phyloP scores from a whole-genome alignment of 2,113 vertebrate species.

The Anoplopoma fimbria region DNA sequence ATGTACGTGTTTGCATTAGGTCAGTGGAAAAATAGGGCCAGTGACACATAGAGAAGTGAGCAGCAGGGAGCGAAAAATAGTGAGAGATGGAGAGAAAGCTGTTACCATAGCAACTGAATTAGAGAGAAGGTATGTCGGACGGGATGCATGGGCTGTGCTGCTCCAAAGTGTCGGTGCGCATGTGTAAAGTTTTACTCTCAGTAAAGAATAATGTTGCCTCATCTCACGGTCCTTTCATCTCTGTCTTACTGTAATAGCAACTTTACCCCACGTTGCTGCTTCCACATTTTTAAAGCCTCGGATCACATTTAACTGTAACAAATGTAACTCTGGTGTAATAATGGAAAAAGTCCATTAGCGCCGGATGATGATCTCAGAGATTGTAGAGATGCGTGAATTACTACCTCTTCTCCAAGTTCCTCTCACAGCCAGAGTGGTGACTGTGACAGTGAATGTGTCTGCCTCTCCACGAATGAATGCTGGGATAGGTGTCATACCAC shows the following conservation, averaged over 20 bases:
- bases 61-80: background rate
- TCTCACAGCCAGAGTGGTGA: background rate
- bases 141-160: background rate
- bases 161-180: background rate
- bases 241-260: background rate
- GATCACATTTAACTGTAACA: background rate
- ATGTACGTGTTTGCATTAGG: background rate
- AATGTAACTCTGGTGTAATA: background rate
- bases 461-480: background rate
- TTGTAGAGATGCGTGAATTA: background rate
- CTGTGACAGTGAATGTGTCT: background rate
- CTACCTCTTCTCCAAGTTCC: background rate
- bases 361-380: background rate
- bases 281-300: background rate
- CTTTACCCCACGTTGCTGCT: background rate
- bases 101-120: conserved; percentile 59
- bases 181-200: background rate
- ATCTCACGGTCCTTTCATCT: background rate
- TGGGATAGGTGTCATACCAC: background rate
- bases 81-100: conserved; percentile 2
- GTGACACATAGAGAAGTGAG: conserved; percentile 5
- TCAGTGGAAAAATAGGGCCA: conserved; percentile 15
- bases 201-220: background rate
- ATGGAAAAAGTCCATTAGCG: background rate
- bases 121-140: conserved; percentile 8